Conservation (phyloP, 2,113 vertebrate genomes). For the Tupaia tana region DNA sequence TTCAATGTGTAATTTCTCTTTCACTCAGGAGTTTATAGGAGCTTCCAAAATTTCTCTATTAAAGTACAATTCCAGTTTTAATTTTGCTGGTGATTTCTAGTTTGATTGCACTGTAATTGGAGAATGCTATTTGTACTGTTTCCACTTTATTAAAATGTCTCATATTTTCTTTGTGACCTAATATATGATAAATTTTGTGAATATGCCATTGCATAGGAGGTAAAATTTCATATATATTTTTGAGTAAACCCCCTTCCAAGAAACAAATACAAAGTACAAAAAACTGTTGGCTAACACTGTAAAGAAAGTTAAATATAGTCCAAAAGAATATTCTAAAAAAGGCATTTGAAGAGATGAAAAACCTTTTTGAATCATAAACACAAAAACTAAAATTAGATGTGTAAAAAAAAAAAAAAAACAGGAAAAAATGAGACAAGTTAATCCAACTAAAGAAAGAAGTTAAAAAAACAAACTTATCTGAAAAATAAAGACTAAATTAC, state of each 20-base stretch:
- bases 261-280: background rate
- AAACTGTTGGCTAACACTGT: background rate
- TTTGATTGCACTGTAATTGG: background rate
- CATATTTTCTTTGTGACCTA: background rate
- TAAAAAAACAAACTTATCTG: background rate
- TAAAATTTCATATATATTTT: background rate
- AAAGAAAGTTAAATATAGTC: background rate
- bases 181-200: background rate
- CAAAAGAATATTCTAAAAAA: background rate
- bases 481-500: background rate
- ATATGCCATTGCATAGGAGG: background rate
- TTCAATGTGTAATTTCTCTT: background rate
- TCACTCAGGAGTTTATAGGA: background rate
- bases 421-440: slow-evolving; percentile 2
- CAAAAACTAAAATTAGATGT: background rate
- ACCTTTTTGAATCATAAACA: background rate
- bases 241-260: background rate
- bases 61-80: background rate
- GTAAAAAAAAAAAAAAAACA: background rate
- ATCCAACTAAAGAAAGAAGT: slow-evolving; percentile 6
- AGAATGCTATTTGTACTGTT: background rate
- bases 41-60: background rate
- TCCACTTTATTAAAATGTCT: slow-evolving; percentile 1
- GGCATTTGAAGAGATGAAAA: background rate
- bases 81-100: background rate